These are phyloP conservation scores for Nansenia antarctica DNA, from an alignment of 2,113 vertebrate genomes.

Conservation along the genomic window DNA sequence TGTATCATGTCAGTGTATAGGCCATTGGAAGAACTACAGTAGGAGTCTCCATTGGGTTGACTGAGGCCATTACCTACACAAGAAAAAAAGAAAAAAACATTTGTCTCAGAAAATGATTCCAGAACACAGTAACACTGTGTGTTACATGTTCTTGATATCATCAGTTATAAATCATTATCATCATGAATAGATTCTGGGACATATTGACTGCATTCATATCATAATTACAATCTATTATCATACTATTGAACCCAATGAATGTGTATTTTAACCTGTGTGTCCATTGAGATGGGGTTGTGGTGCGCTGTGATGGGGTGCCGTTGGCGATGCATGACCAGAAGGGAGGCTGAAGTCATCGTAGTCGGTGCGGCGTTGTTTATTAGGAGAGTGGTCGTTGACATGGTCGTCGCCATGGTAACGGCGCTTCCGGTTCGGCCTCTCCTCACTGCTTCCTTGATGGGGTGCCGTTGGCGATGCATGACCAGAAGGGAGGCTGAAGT, in stretches of 20 bases:
- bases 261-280: constrained; percentile 52
- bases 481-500: too few species aligned
- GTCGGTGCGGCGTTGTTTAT: constrained; percentile 23
- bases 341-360: neutral
- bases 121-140: neutral
- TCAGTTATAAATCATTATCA: too few species aligned
- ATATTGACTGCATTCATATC: too few species aligned
- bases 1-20: constrained; percentile 37
- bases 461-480: too few species aligned
- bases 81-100: constrained; percentile 10
- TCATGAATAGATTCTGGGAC: too few species aligned
- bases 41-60: constrained; percentile 50
- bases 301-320: constrained; percentile 17
- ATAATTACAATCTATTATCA: too few species aligned
- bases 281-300: constrained; percentile 52
- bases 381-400: constrained; percentile 25
- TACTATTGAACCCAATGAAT: neutral
- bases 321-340: constrained; percentile 11
- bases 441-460: too few species aligned
- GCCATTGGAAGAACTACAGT: constrained; percentile 38
- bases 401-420: constrained; percentile 40
- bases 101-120: neutral
- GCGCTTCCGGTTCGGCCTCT: constrained; percentile 61
- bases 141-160: neutral
- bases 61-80: constrained; percentile 59